Evolutionary conservation across 2,888 invertebrate genomes (phyloP), one percentile per base, ranked within the genome.

Genomic region (Norana najaformis): DNA sequence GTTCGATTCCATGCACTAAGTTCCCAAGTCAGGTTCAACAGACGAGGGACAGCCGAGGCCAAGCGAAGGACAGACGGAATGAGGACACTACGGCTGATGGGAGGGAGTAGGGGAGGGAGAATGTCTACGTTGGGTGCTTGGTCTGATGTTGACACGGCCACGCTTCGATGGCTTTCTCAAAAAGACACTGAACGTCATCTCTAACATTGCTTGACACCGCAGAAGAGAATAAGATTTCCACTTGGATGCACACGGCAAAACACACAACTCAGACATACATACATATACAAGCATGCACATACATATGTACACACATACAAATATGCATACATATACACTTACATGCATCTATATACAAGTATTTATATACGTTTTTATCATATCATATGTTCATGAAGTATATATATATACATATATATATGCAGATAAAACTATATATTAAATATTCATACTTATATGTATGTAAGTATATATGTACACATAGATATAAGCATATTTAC

Each of bases 331-430:
- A 36, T 38, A 83, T 34, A n/a, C 13, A 85, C 37, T 36, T 36
- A 85, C 36, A 0, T 16, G n/a, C 23, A 36, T 36, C 34, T 35
- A 18, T 83, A 36, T 36, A 85, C 37, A 85, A 53, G 23, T 34
- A 83, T 83, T 36, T 36, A 36, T 36, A 36, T 36, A 85, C 11
- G n/a, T 0, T n/a, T 69, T 2, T 53, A 53, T 30, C 30, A 53
- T 30, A n/a, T n/a, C 4, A n/a, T n/a, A n/a, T n/a, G n/a, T n/a
- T n/a, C n/a, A n/a, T n/a, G n/a, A n/a, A n/a, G n/a, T 16, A 47
- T 35, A 89, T 30, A 47, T 13, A 16, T 14, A 89, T 53, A 89
- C 41, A 89, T 37, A 89, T 82, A 89, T 82, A 20, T 30, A 89
- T 37, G 36, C 37, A 82, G 16, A 30, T 82, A 38, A 4, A n/a